phyloP scores from a whole-genome alignment of 2,797 vertebrate species.

The Acipenser transmontanus region DNA sequence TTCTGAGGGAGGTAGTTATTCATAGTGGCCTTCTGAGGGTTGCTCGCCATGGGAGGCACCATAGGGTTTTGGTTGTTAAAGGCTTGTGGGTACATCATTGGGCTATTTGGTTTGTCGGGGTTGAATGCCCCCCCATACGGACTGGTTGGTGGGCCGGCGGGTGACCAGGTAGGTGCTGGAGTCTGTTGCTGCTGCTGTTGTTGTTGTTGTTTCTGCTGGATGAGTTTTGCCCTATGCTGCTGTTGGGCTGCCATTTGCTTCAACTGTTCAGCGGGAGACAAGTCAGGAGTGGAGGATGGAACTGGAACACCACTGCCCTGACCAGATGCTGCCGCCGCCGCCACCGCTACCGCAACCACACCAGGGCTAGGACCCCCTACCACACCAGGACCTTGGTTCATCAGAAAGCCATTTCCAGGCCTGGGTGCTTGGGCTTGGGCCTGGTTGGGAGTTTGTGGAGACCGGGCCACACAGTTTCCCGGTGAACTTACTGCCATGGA shows the following conservation, averaged over 20 bases:
- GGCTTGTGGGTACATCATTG: slow-evolving; percentile 98
- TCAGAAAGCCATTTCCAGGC: slow-evolving; percentile 82
- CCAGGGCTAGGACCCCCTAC: slow-evolving; percentile 54
- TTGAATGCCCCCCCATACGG: slow-evolving; percentile 84
- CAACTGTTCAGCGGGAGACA: slow-evolving; percentile 91
- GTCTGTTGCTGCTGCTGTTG: slow-evolving; percentile 59
- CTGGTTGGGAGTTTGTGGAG: slow-evolving; percentile 85
- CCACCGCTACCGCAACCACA: too few relatives aligned
- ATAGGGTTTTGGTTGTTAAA: slow-evolving; percentile 88
- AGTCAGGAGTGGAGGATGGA: slow-evolving; percentile 60
- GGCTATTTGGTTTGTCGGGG: slow-evolving; percentile 96
- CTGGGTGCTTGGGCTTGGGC: slow-evolving; percentile 44
- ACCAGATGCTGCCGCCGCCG: slow-evolving; percentile 36
- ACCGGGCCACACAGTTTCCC: slow-evolving; percentile 82
- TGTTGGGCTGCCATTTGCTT: slow-evolving; percentile 94
- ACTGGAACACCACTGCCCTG: slow-evolving; percentile 33
- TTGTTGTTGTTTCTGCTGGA: slow-evolving; percentile 85
- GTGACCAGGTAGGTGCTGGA: slow-evolving; percentile 82
- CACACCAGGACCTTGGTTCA: slow-evolving; percentile 63
- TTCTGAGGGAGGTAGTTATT: slow-evolving; percentile 99
- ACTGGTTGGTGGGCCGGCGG: slow-evolving; percentile 84
- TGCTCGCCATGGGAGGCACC: slow-evolving; percentile 84
- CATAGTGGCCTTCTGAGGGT: slow-evolving; percentile 81
- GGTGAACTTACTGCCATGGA: slow-evolving; percentile 79
- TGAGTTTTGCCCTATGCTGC: slow-evolving; percentile 84